Conservation (phyloP, 1,140 invertebrate species). For the Neuroterus valhalla region DNA sequence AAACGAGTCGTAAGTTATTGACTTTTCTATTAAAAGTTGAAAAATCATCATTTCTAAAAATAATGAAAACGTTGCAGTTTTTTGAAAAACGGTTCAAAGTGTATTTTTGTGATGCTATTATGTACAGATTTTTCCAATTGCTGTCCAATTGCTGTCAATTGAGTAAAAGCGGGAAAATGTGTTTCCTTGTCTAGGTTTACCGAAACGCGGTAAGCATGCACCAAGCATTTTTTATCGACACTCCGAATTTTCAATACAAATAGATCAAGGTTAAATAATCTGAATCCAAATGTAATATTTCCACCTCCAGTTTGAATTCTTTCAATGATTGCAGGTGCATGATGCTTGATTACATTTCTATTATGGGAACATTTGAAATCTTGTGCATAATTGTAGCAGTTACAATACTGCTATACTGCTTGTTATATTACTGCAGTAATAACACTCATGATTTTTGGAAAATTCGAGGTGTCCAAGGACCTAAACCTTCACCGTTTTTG, state of each 20-base stretch:
- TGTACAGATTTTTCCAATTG: too few species aligned
- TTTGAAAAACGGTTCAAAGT: too few species aligned
- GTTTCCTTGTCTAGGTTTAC: background rate
- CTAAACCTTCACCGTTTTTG: constrained; percentile 54
- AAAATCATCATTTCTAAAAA: too few species aligned
- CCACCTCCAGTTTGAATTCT: too few species aligned
- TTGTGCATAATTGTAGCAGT: background rate
- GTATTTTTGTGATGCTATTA: too few species aligned
- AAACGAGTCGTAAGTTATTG: too few species aligned
- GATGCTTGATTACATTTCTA: background rate
- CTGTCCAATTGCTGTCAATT: background rate
- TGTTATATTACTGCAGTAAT: constrained; percentile 12
- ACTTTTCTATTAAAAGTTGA: too few species aligned
- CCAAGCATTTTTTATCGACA: background rate
- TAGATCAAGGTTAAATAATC: background rate
- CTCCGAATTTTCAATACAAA: background rate
- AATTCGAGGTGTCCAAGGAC: constrained; percentile 47
- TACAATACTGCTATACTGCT: too few species aligned
- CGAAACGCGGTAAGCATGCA: background rate
- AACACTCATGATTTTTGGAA: constrained; percentile 51
- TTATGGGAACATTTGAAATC: constrained; percentile 35
- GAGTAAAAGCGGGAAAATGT: background rate
- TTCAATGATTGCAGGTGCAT: background rate
- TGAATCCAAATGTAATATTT: background rate
- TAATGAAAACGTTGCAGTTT: too few species aligned